A percentile compares a stretch with the other conserved stretches of the same genome.
These are phyloP conservation scores for Shinisaurus crocodilurus DNA, from an alignment of 2,113 vertebrate genomes.

Conservation along the genomic window DNA sequence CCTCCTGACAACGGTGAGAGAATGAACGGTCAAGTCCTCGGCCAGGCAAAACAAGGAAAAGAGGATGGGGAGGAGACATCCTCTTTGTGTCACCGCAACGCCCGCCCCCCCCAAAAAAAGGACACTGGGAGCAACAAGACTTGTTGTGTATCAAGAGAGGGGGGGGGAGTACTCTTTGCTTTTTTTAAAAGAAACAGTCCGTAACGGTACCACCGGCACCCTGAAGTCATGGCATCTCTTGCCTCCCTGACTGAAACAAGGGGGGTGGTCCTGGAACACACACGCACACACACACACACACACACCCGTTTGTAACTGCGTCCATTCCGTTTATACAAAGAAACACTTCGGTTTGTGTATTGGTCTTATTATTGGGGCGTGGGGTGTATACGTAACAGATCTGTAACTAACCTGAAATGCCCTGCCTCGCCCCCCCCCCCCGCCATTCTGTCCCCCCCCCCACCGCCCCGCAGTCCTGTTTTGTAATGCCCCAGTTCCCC, in stretches of 20 bases:
- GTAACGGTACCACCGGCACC: neutral
- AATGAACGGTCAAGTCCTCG: neutral
- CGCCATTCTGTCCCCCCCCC: constrained; percentile 1
- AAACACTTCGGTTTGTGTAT: constrained; percentile 27
- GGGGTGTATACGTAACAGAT: constrained; percentile 57
- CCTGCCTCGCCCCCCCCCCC: neutral
- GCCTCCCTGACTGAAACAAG: neutral
- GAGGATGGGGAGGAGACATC: neutral
- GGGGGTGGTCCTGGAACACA: no score
- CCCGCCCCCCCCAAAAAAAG: no score
- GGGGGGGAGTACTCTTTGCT: neutral
- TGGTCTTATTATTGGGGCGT: constrained; percentile 56
- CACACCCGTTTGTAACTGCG: constrained; percentile 45
- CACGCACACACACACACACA: no score
- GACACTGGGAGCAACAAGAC: constrained; percentile 28
- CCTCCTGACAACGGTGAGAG: neutral
- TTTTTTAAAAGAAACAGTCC: constrained; percentile 18
- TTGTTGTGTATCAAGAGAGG: neutral
- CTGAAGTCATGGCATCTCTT: neutral
- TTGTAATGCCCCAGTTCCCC: constrained; percentile 24
- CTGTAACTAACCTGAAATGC: constrained; percentile 53
- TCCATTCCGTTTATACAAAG: constrained; percentile 56
- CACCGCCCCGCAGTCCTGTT: constrained; percentile 14
- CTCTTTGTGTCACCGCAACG: fast-evolving
- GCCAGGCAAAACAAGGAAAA: neutral